Evolutionary conservation across 2,888 invertebrate genomes (phyloP).

Genomic region (Leptopilina syphax): DNA sequence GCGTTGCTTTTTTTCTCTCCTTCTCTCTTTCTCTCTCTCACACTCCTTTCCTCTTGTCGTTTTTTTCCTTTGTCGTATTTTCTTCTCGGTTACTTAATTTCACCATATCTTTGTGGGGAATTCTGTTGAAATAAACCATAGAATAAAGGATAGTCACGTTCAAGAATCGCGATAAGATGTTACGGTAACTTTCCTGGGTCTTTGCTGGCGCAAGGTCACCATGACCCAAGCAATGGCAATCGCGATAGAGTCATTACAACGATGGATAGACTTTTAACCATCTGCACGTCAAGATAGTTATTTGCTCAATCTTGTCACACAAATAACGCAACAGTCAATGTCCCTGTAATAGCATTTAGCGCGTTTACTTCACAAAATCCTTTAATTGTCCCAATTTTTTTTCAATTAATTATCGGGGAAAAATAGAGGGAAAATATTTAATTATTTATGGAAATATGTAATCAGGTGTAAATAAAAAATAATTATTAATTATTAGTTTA

Average conservation of each 20-base stretch:
- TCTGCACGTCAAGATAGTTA: not conserved
- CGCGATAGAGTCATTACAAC: constrained; percentile 58
- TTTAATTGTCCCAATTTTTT: too few species aligned
- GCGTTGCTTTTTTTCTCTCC: not conserved
- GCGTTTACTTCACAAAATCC: not conserved
- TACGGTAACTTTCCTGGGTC: constrained; percentile 50
- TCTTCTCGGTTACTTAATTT: constrained; percentile 19
- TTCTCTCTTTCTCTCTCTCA: too few species aligned
- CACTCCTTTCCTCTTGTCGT: not conserved
- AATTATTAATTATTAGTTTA: too few species aligned
- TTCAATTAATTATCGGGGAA: too few species aligned
- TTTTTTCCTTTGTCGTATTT: not conserved
- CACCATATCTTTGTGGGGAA: constrained; percentile 23
- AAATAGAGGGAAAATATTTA: too few species aligned
- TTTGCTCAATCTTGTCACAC: constrained; percentile 23
- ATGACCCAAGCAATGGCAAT: constrained; percentile 54
- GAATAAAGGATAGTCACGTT: constrained; percentile 35
- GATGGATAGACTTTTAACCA: constrained; percentile 46
- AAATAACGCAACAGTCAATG: constrained; percentile 8
- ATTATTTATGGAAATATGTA: too few species aligned
- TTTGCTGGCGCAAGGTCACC: constrained; percentile 57
- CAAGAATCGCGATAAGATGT: constrained; percentile 52
- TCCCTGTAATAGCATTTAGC: not conserved
- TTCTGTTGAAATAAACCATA: constrained; percentile 33
- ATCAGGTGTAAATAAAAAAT: too few species aligned